Base-by-base conservation (phyloP, 37 sponge, comb jelly and placozoan genomes). In the Ianthella basta region DNA sequence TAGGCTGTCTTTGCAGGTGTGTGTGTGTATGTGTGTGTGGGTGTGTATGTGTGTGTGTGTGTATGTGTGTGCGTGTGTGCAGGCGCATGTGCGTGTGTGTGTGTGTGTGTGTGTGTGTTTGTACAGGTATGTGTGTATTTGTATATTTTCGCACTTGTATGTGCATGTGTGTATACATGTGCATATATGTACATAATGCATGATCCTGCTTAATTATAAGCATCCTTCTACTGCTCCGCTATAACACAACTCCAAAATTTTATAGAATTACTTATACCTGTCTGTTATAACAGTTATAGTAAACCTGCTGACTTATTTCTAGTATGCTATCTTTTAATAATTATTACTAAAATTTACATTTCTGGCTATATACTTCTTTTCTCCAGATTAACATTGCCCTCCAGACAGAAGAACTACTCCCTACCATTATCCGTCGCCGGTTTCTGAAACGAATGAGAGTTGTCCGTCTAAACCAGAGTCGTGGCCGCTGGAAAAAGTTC, bases 1-100 rank as follows among this genome's bases (percentile, higher is more conserved):
- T 40, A 85, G 94, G 13, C 73, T 92, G 16, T 90, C 88, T 24
- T 85, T 99, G 87, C 89, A 96, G 87, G 97, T 98, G 15, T 34
- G 2, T 80, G 25, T 27, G 19, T 41, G 60, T 80, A 36, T 80
- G 61, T 80, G 36, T 80, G 81, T 80, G 60, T 80, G 81, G 3
- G 50, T 44, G 3, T 44, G 50, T 44, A 10, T 38, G 73, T 72
- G 36, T 15, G 73, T 72, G 73, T 15, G 73, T 72, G 73, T 15
- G 44, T 60, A 23, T 57, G 33, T 82, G 82, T 59, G 61, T 35
- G 44, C 32, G 40, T 54, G 38, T 16, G 74, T 70, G 25, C 60
- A 15, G 20, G 53, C 55, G 4, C 50, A 50, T 21, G 40, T 23
- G 15, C 2, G n/a, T 53, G 3, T 53, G 8, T 53, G 55, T 79